Evolutionary conservation across 1,140 invertebrate genomes (phyloP), one percentile per base, ranked within the genome.

Genomic region (Cydia pomonella): DNA sequence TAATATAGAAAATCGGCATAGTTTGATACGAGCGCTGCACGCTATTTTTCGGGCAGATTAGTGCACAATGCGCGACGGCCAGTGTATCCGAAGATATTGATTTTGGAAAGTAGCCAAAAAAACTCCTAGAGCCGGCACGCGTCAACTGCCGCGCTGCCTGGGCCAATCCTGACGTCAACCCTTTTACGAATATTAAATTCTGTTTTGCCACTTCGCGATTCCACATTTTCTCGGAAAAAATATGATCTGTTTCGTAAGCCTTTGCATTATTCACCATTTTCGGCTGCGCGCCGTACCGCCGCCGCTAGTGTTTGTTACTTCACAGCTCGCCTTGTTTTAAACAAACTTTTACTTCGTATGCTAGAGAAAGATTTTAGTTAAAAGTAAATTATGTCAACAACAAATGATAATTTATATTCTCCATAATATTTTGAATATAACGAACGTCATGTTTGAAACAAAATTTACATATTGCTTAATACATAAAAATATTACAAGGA

Each of bases 121-220:
- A 92, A 91, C 85, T 91, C 83, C 78, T 87, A 91, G 87, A 85
- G 86, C 81, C 84, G 83, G 86, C 91, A 90, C 89, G 91, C 91
- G 91, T 93, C 90, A 93, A 93, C 87, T 88, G 84, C 87, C 87
- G 82, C 85, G 87, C 84, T 89, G 86, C 84, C 87, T 41, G 44
- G 64, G 27, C 82, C 87, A 84, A 82, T 87, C 83, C 83, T 85
- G 84, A 81, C 84, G 82, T 93, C 84, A 93, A 93, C 90, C 91
- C 91, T 92, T 92, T 93, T 87, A 92, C 90, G 88, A 92, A 92
- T 93, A 93, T 93, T 93, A 93, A 92, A 93, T 92, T 93, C 88
- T 93, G 91, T 93, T 93, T 92, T 92, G 89, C 88, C 91, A 90
- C 87, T 93, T 93, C 86, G 85, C 86, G 84, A 90, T 84, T 90